phyloP scores from a whole-genome alignment of 2,113 vertebrate genomes.

The Bettongia penicillata region DNA sequence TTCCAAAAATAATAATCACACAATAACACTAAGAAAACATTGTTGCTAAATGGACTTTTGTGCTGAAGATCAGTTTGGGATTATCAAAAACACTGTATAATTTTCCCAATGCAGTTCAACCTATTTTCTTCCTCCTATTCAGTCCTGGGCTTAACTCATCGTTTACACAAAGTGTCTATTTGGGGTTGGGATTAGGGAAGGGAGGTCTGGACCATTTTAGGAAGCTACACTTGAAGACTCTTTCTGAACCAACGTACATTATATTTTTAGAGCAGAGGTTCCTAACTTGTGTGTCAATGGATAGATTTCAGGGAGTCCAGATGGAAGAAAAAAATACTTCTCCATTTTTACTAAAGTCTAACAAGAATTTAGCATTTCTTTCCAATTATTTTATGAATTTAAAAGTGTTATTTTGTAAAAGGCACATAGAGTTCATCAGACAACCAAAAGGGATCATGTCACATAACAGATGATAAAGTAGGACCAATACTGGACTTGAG shows the following conservation, averaged over 20 bases:
- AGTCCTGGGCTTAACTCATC: not conserved
- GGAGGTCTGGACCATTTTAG: not conserved
- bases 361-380: not conserved
- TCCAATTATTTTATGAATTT: not conserved
- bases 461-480: not conserved
- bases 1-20: not conserved
- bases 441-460: not conserved
- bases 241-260: not conserved
- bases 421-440: not conserved
- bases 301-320: not conserved
- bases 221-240: not conserved
- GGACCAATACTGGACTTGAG: not conserved
- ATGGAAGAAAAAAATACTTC: too few relatives aligned
- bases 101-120: not conserved
- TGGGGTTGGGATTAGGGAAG: not conserved
- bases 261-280: not conserved
- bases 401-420: not conserved
- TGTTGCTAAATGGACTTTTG: not conserved
- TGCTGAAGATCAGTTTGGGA: not conserved
- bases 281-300: not conserved
- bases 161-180: not conserved
- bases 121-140: not conserved
- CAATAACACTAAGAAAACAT: not conserved
- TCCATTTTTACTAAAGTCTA: not conserved
- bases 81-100: not conserved